phyloP scores from a whole-genome alignment of 2,888 invertebrate species.

The Tetanocera ferruginea region DNA sequence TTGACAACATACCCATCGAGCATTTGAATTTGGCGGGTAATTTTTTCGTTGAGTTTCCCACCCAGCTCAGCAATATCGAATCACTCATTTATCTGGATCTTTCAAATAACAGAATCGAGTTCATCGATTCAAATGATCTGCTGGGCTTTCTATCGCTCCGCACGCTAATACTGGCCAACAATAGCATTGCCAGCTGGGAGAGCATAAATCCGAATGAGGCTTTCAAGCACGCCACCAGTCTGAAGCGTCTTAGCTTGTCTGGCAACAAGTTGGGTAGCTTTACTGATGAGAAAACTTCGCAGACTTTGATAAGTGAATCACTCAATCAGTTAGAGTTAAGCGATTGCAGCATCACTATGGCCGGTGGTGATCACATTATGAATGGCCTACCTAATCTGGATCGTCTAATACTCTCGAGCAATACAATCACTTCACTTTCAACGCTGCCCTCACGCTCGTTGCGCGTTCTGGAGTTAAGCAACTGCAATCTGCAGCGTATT shows the following conservation, averaged over 20 bases:
- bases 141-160: slow-evolving; percentile 73
- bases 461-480: slow-evolving; percentile 73
- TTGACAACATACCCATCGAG: slow-evolving; percentile 70
- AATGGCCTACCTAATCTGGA: slow-evolving; percentile 72
- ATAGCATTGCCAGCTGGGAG: slow-evolving; percentile 74
- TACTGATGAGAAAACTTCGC: slow-evolving; percentile 70
- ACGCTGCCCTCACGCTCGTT: slow-evolving; percentile 72
- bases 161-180: slow-evolving; percentile 75
- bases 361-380: slow-evolving; percentile 69
- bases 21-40: slow-evolving; percentile 77
- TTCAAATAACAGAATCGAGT: slow-evolving; percentile 72
- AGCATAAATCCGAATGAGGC: slow-evolving; percentile 73
- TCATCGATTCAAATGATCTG: slow-evolving; percentile 71
- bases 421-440: slow-evolving; percentile 71
- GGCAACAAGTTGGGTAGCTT: slow-evolving; percentile 74
- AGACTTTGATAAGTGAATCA: slow-evolving; percentile 74
- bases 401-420: slow-evolving; percentile 72
- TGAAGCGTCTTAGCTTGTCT: slow-evolving; percentile 76
- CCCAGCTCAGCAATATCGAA: slow-evolving; percentile 70
- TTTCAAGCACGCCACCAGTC: slow-evolving; percentile 70
- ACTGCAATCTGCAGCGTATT: slow-evolving; percentile 73
- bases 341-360: slow-evolving; percentile 74
- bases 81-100: slow-evolving; percentile 73
- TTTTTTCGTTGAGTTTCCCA: slow-evolving; percentile 73
- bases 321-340: slow-evolving; percentile 75